These are phyloP conservation scores for Drosophila histrio DNA, from an alignment of 2,888 invertebrate genomes.

Conservation along the genomic window DNA sequence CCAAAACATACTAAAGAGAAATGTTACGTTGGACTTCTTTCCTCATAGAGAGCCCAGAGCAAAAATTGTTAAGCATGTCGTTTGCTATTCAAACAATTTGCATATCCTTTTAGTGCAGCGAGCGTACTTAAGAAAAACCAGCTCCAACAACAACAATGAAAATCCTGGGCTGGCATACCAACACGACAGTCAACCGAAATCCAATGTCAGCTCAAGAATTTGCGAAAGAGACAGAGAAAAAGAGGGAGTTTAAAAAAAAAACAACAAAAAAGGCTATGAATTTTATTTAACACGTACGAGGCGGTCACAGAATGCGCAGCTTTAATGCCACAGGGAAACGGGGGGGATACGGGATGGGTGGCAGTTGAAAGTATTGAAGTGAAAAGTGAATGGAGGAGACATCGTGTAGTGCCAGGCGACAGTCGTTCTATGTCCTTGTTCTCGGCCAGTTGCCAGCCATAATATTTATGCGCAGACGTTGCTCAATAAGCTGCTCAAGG, in stretches of 20 bases:
- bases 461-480: slow-evolving; percentile 81
- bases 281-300: slow-evolving; percentile 76
- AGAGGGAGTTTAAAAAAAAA: not conserved
- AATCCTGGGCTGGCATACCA: slow-evolving; percentile 56
- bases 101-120: slow-evolving; percentile 77
- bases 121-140: slow-evolving; percentile 71
- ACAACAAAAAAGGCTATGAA: slow-evolving; percentile 41
- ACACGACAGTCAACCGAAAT: slow-evolving; percentile 74
- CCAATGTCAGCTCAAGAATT: slow-evolving; percentile 81
- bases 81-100: slow-evolving; percentile 78
- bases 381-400: slow-evolving; percentile 54
- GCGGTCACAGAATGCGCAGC: slow-evolving; percentile 41
- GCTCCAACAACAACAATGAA: slow-evolving; percentile 29
- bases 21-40: slow-evolving; percentile 55
- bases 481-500: slow-evolving; percentile 83
- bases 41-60: slow-evolving; percentile 19
- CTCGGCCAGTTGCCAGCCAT: slow-evolving; percentile 65
- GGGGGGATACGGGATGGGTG: not conserved
- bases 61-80: slow-evolving; percentile 75
- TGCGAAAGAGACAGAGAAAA: slow-evolving; percentile 18
- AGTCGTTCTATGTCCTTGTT: slow-evolving; percentile 24
- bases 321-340: slow-evolving; percentile 32
- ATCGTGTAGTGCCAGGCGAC: slow-evolving; percentile 18
- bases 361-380: slow-evolving; percentile 48
- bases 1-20: slow-evolving; percentile 43